Percentiles rank a stretch among this genome's conserved stretches.
Conservation (phyloP, 2,113 vertebrate genomes). For the Heliornis fulica region DNA sequence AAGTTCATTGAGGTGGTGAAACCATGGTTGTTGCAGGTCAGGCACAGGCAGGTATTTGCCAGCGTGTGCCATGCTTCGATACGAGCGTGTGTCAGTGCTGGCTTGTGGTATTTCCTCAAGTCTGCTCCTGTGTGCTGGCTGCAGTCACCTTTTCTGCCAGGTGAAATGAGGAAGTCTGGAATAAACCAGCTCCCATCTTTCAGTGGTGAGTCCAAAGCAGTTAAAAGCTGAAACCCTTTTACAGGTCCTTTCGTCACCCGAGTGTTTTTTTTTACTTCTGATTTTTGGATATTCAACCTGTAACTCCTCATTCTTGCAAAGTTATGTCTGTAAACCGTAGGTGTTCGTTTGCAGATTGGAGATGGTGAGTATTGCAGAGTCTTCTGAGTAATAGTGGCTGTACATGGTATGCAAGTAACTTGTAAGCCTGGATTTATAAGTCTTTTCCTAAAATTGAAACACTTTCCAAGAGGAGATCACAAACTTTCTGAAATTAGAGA, state of each 20-base stretch:
- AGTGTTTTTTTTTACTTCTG: background rate
- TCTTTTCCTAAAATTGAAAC: background rate
- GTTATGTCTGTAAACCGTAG: background rate
- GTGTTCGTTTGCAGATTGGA: background rate
- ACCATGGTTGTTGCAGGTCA: background rate
- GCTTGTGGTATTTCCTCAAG: background rate
- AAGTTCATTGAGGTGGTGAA: background rate
- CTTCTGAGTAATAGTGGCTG: background rate
- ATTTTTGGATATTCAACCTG: background rate
- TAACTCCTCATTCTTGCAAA: background rate
- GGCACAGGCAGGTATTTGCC: background rate
- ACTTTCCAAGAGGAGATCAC: background rate
- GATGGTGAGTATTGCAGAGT: background rate
- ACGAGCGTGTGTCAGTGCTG: background rate
- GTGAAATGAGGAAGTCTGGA: background rate
- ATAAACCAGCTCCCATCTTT: background rate
- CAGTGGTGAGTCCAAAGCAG: background rate
- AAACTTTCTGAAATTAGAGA: background rate
- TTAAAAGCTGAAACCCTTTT: background rate
- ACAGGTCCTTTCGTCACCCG: background rate
- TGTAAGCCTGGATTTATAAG: background rate
- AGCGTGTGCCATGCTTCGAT: fast-evolving
- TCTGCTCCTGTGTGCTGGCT: fast-evolving
- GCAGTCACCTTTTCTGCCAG: background rate
- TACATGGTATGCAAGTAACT: background rate